Evolutionary conservation across 2,888 invertebrate genomes (phyloP), one percentile per base, ranked within the genome.

Genomic region (Sicus ferrugineus): DNA sequence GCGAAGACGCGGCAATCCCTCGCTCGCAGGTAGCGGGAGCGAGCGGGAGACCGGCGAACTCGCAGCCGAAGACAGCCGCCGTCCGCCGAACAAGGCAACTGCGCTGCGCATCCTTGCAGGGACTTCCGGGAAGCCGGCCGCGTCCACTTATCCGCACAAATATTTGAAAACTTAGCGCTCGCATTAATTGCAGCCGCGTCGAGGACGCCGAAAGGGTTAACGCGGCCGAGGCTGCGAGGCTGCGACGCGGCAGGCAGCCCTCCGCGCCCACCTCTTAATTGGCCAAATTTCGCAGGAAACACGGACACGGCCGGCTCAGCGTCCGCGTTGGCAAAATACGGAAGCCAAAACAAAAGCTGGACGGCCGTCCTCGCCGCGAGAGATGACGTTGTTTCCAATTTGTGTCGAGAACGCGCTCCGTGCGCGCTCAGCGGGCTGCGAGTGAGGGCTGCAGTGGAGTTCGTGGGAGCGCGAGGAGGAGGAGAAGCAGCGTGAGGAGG

Each of bases 201-300:
- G 34, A 56, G 19, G n/a, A n/a, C 34, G 31, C 5, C 31, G 58
- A 58, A 67, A 67, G 67, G 67, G 67, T 67, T 67, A 48, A 54
- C 34, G 58, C 59, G 48, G 56, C 61, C 34, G 48, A 56, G 46
- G 56, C 54, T 69, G 68, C 67, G 62, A 54, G 26, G 26, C 26
- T 28, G n/a, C 9, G 28, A 71, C 69, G 63, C 54, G 59, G 64
- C 67, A 67, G 58, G 50, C 46, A 67, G 67, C 56, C 69, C 59
- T 58, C 64, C 64, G 62, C 69, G 54, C 28, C 63, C 70, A 72
- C 56, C 70, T 71, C 56, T 71, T 74, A 81, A 81, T 81, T 81
- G 79, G 81, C 81, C 79, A 80, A 81, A 81, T 81, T 81, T 81
- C 74, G 73, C 65, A 72, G 70, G 78, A 80, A 81, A 77, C 81